Conservation (phyloP, 1,140 invertebrate genomes). For the Teleogryllus occipitalis region DNA sequence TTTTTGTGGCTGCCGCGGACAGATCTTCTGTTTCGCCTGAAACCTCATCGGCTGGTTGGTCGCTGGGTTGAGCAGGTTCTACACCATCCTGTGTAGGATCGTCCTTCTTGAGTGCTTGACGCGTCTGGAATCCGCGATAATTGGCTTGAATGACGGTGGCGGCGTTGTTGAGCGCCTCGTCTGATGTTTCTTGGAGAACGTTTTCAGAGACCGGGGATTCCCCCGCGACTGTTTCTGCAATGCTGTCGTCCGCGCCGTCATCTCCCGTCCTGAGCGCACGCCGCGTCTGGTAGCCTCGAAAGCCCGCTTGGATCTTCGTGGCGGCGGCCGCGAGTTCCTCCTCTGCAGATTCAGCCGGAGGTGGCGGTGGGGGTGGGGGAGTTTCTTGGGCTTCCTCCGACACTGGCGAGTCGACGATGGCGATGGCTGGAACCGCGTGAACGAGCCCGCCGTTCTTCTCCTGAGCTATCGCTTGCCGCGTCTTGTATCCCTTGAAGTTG, state of each 20-base stretch:
- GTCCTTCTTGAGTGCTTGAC: slow-evolving; percentile 30
- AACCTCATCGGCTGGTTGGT: no score
- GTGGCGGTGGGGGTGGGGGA: neutral
- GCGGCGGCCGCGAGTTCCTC: slow-evolving; percentile 34
- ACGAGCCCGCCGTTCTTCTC: neutral
- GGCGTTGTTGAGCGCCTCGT: neutral
- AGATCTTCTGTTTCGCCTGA: neutral
- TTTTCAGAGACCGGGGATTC: neutral
- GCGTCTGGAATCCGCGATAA: slow-evolving; percentile 18
- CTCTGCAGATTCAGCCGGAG: neutral
- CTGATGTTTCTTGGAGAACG: neutral
- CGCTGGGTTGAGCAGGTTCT: neutral
- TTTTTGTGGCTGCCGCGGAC: slow-evolving; percentile 54
- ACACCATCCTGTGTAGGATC: slow-evolving; percentile 27
- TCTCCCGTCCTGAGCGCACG: slow-evolving; percentile 27
- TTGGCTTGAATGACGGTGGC: slow-evolving; percentile 4
- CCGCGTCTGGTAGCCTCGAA: slow-evolving; percentile 36
- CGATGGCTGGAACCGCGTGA: neutral
- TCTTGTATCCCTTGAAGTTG: slow-evolving; percentile 25
- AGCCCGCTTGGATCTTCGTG: slow-evolving; percentile 41
- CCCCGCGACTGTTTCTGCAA: neutral
- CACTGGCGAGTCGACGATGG: neutral
- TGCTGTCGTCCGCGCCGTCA: slow-evolving; percentile 17
- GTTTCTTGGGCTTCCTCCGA: neutral
- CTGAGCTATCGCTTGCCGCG: slow-evolving; percentile 18